Conservation (phyloP, 2,797 vertebrate genomes). For the Bradypodion pumilum region DNA sequence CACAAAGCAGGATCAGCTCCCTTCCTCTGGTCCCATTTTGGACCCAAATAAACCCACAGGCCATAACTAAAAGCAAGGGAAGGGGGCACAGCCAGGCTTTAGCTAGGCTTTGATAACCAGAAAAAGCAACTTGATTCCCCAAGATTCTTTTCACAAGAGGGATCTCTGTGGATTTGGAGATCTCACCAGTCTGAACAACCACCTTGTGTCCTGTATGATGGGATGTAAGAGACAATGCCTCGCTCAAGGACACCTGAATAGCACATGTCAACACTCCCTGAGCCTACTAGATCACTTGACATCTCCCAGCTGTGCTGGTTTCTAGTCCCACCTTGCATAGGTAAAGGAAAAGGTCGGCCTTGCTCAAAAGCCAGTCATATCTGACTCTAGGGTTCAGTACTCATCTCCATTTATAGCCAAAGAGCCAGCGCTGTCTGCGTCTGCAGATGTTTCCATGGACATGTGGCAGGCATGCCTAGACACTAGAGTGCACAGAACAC, state of each 20-base stretch:
- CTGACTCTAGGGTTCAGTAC: no score
- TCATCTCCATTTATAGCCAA: no score
- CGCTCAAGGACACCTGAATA: not conserved
- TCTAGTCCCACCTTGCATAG: not conserved
- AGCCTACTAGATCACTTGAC: not conserved
- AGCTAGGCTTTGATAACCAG: not conserved
- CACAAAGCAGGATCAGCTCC: not conserved
- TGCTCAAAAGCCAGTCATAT: no score
- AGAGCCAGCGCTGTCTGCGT: no score
- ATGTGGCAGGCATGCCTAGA: no score
- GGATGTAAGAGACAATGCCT: not conserved
- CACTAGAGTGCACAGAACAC: no score
- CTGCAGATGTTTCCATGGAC: no score
- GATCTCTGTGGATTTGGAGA: not conserved
- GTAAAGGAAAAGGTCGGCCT: no score
- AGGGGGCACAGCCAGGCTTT: no score
- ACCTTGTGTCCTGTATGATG: not conserved
- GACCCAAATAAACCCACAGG: not conserved
- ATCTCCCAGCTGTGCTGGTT: not conserved
- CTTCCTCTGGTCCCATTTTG: not conserved
- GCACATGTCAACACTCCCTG: not conserved
- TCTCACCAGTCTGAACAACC: not conserved
- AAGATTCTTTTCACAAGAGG: not conserved
- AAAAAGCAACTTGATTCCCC: no score
- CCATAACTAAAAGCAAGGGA: not conserved